Base-by-base conservation (phyloP, 2,113 vertebrate genomes). In the Chinchilla lanigera region DNA sequence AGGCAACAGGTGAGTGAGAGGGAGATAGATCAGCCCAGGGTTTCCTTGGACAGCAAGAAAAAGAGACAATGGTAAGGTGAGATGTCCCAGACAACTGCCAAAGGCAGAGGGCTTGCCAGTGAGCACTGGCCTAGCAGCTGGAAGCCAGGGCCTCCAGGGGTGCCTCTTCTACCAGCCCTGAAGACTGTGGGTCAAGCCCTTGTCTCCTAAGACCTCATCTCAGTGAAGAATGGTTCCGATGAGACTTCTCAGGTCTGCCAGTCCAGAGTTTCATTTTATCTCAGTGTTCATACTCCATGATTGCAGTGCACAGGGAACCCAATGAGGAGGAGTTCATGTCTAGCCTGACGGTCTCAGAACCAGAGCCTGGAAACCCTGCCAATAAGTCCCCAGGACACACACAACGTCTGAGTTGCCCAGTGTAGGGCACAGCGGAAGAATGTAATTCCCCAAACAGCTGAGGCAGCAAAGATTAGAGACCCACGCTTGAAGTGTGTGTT, bases 391-490 rank as follows among this genome's bases (percentile, higher is more conserved):
- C 56, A 20, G 33, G 65, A 38, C 14, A 17, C 20, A 75, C 7
- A 35, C 2, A 33, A 33, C 19, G 28, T 73, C 50, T 65, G 41
- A 92, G 94, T 69, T 52, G 22, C 54, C 69, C 73, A 35, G 24
- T 5, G 1, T n/a, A 60, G n/a, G 50, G 54, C 26, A 7, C 73
- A 5, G 47, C 9, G 16, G 83, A 78, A 77, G 35, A 75, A 47
- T 69, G 60, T 60, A 44, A 4, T 65, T 16, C 84, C 58, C 83
- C 75, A 73, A 35, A 90, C 12, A 89, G 52, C 71, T 2, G 0
- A 97, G 85, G 95, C 58, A 87, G 96, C 82, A 71, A 56, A 78
- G 81, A 82, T 85, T 58, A 90, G 77, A 22, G 84, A 65, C 78
- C 81, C 96, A 92, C 0, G 1, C 11, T 1, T 0, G 11, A 58